A percentile compares a stretch with the other conserved stretches of the same genome.
phyloP scores from a whole-genome alignment of 2,797 vertebrate species.

The Falco novaeseelandiae region DNA sequence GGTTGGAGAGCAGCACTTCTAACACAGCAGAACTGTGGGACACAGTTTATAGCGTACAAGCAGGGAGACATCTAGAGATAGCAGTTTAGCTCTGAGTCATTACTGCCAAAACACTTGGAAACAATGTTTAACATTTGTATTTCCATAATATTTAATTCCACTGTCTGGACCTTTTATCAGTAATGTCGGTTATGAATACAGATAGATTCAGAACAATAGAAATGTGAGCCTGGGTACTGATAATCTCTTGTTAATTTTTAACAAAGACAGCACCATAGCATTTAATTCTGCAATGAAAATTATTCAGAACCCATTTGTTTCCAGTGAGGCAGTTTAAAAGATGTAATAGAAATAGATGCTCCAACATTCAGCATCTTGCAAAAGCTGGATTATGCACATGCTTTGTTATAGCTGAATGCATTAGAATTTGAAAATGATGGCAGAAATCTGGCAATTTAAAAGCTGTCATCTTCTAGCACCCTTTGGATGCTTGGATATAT shows the following conservation, averaged over 20 bases:
- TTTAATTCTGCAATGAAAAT: constrained; percentile 26
- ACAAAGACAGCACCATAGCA: background rate
- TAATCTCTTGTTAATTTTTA: constrained; percentile 32
- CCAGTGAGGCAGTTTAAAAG: background rate
- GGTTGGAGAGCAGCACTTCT: background rate
- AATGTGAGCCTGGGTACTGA: background rate
- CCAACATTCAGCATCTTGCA: background rate
- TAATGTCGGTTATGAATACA: constrained; percentile 1
- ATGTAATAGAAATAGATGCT: background rate
- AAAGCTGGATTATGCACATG: background rate
- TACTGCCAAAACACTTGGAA: constrained; percentile 28
- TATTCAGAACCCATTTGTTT: background rate
- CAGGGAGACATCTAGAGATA: background rate
- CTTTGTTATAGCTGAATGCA: background rate
- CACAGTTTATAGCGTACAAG: background rate
- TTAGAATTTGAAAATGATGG: background rate
- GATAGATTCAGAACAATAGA: constrained; percentile 3
- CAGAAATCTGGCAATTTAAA: background rate
- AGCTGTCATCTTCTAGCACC: background rate
- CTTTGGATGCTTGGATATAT: background rate
- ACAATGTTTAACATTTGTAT: background rate
- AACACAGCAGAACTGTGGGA: background rate
- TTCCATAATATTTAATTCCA: constrained; percentile 17
- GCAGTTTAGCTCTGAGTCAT: constrained; percentile 1
- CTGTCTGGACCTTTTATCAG: constrained; percentile 23